Conservation (phyloP, 2,888 invertebrate species). For the Apodemia duryi region DNA sequence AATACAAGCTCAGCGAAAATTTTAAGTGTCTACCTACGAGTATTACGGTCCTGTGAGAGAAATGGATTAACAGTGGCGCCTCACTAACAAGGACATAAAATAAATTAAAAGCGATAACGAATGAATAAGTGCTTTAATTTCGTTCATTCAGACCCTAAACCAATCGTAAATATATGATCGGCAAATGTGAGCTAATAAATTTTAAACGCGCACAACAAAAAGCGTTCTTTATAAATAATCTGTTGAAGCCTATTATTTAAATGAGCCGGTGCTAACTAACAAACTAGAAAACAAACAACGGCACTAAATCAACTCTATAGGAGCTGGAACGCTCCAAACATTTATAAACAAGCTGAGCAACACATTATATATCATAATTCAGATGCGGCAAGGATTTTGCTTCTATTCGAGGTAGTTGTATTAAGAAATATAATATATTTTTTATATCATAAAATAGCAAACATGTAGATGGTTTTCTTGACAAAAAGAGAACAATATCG, state of each 20-base stretch:
- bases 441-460: no score
- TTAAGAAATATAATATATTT: no score
- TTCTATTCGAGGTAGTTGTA: background rate
- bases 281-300: conserved; percentile 40
- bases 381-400: background rate
- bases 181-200: background rate
- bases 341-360: conserved; percentile 48
- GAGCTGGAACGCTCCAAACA: conserved; percentile 44
- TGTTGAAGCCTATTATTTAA: conserved; percentile 9
- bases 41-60: no score
- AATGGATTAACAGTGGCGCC: no score
- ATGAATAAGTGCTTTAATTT: no score
- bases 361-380: conserved; percentile 54
- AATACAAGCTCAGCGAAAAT: no score
- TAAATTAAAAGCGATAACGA: no score
- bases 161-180: background rate
- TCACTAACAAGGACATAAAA: no score
- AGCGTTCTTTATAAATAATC: conserved; percentile 8
- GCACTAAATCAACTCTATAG: conserved; percentile 50
- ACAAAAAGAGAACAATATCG: no score
- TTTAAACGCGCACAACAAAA: background rate
- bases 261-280: conserved; percentile 11
- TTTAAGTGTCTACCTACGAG: no score
- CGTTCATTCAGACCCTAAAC: no score
- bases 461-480: no score